phyloP scores from a whole-genome alignment of 2,888 invertebrate genomes.

The Oligia strigilis region DNA sequence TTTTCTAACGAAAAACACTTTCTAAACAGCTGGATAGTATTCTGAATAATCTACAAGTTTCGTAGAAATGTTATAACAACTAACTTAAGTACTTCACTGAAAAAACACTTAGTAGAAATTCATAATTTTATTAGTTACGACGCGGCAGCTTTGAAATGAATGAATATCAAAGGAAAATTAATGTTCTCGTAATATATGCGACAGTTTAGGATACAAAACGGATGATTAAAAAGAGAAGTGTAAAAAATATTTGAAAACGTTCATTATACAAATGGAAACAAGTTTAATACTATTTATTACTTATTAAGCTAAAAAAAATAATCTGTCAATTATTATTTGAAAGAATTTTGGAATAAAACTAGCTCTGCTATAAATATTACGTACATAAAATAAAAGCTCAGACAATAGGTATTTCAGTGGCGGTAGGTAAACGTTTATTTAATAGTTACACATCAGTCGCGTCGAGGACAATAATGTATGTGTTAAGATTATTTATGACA shows the following conservation, averaged over 20 bases:
- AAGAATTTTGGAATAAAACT: background rate
- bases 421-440: background rate
- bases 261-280: background rate
- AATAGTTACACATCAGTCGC: constrained; percentile 1
- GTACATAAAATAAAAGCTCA: background rate
- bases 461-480: background rate
- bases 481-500: background rate
- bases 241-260: background rate
- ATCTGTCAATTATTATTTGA: background rate
- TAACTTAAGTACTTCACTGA: background rate
- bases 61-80: background rate
- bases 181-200: background rate
- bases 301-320: background rate
- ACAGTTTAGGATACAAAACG: constrained; percentile 3
- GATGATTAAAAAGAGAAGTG: background rate
- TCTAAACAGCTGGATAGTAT: background rate
- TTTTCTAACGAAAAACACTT: background rate
- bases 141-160: background rate
- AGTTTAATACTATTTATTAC: background rate
- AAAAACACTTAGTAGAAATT: background rate
- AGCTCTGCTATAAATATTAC: background rate
- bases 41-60: background rate
- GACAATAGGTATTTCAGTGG: background rate
- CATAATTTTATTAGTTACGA: background rate
- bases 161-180: constrained; percentile 15